Base-by-base conservation (phyloP, 2,888 invertebrate species). In the Drosophila tripunctata region DNA sequence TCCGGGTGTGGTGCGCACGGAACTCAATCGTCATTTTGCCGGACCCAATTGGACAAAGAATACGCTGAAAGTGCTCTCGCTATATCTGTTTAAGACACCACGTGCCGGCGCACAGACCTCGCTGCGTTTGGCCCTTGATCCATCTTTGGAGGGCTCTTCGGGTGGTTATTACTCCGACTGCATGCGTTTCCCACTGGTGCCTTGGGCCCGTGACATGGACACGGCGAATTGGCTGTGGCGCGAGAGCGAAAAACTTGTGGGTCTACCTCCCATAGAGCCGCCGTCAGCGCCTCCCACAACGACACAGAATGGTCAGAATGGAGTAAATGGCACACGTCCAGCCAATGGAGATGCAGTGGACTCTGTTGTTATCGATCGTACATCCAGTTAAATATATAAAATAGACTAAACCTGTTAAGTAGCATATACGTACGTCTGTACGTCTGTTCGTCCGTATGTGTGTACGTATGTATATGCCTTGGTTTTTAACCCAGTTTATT, bases 1-100 rank as follows among this genome's bases (percentile, higher is more conserved):
- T 88, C 96, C 96, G 0, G 96, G 96, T 0, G 92, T 95, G 1
- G 94, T 96, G 44, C 93, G 93, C 70, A 96, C 97, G 0, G 96
- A 96, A 77, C 89, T 97, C 4, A 94, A 94, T 1, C 93, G 96
- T 5, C 81, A 88, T 45, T 76, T 75, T 24, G 30, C 66, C 10
- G 80, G 75, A 0, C 74, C 82, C 45, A 72, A 64, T 12, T 80
- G 83, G 67, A 66, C 67, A n/a, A 87, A 83, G 66, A 80, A 68
- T 3, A 45, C 78, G 0, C 24, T 89, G 0, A 78, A 83, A 24
- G 76, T 78, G 15, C 3, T 89, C 0, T 78, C 82, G 6, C 56
- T 82, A 8, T 74, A 86, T 35, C 74, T 90, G 6, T 84, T 91
- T 17, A 90, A 90, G 71, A 81, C 90, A 1, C 81, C 91, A 2